Evolutionary conservation across 1,140 invertebrate species (phyloP), one percentile per base, ranked within the genome.

Genomic region (Calliphora vicina): DNA sequence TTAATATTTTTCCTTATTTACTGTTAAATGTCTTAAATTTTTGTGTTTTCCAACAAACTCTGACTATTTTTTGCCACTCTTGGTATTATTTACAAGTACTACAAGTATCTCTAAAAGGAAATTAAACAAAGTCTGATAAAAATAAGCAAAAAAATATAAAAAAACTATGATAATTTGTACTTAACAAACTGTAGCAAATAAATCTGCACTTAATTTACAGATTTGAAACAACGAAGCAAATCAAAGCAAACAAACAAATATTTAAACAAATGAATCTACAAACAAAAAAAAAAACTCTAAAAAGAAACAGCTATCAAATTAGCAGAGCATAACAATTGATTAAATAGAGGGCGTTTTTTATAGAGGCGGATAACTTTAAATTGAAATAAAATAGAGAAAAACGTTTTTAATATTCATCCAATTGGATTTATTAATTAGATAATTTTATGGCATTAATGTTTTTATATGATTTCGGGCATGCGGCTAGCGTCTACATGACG

Each of bases 151-250:
- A 6, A 67, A 23, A 5, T 23, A 25, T 23, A 67, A 67, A 23
- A 23, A 67, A 35, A 35, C 61, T n/a, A 15, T 4, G n/a, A 57
- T 57, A 67, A 23, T 67, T 67, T 25, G 61, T 67, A 67, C 12
- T 67, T 67, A 67, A 67, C 61, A 67, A 67, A 67, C n/a, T 67
- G 61, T 67, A 67, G 61, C 61, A 67, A 67, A 25, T 67, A 67
- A 25, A 67, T 67, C 61, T 67, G 61, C 4, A 67, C 61, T 67
- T 67, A 25, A 67, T 67, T 67, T 67, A 67, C 23, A 67, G 61
- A 67, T 20, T 23, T 25, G 1, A 67, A 67, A 67, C 20, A 67
- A 67, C 10, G 9, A 67, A 67, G 2, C 3, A 35, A 35, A 0
- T 8, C 35, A 20, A 67, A 23, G 25, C 61, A 25, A 67, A 67